phyloP scores from a whole-genome alignment of 2,113 vertebrate genomes.

The Triplophysa dalaica region DNA sequence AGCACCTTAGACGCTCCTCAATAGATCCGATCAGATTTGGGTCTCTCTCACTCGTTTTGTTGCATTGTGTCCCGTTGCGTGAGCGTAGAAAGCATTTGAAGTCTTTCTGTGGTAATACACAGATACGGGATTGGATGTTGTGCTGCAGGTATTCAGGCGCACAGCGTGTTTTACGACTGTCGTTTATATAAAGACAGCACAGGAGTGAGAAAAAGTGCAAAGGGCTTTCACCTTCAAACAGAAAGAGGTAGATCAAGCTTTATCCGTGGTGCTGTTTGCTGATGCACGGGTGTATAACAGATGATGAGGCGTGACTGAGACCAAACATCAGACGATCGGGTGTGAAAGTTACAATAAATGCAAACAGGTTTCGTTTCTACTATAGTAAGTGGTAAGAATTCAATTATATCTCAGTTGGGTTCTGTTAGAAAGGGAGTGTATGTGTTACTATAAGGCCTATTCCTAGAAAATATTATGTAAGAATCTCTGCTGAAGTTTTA shows the following conservation, averaged over 20 bases:
- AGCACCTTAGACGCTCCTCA: slow-evolving; percentile 74
- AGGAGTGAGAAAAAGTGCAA: not conserved
- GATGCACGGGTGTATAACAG: not conserved
- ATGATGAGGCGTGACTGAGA: not conserved
- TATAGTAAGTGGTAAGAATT: too few relatives aligned
- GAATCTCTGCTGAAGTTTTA: too few relatives aligned
- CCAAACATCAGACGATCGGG: not conserved
- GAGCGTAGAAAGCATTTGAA: slow-evolving; percentile 48
- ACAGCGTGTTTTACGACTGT: slow-evolving; percentile 9
- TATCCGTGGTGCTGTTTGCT: not conserved
- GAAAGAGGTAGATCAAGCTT: not conserved
- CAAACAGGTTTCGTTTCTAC: too few relatives aligned
- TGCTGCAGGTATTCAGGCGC: slow-evolving; percentile 55
- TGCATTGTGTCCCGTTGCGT: slow-evolving; percentile 59
- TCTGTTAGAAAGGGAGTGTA: too few relatives aligned
- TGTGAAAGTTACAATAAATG: not conserved
- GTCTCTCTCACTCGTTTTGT: slow-evolving; percentile 59
- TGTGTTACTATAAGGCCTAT: too few relatives aligned
- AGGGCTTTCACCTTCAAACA: not conserved
- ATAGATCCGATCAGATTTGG: slow-evolving; percentile 69
- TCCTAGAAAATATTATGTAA: too few relatives aligned
- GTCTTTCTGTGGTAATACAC: slow-evolving; percentile 42
- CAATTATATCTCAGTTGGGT: too few relatives aligned
- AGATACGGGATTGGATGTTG: slow-evolving; percentile 54
- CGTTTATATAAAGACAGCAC: not conserved